Conservation (phyloP, 1,140 invertebrate genomes). For the Nixonia krombeini region DNA sequence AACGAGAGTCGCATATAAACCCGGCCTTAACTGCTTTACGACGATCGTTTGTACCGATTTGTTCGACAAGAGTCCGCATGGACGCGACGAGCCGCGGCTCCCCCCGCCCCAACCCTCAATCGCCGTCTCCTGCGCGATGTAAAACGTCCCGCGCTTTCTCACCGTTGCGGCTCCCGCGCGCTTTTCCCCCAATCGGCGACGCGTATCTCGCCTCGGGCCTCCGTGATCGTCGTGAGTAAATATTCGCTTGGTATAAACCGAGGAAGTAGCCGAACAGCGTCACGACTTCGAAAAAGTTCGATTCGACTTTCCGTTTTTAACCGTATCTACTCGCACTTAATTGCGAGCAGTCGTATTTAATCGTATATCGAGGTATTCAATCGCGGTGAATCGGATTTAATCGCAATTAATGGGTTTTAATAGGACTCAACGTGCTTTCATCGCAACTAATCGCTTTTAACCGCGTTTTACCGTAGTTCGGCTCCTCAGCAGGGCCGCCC, state of each 20-base stretch:
- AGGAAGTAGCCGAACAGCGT: no score
- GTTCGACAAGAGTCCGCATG: slow-evolving; percentile 66
- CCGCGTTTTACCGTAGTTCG: no score
- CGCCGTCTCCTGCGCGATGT: slow-evolving; percentile 13
- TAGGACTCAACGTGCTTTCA: no score
- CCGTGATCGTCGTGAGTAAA: slow-evolving; percentile 24
- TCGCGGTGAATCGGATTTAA: no score
- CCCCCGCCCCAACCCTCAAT: slow-evolving; percentile 9
- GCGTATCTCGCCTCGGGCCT: slow-evolving; percentile 15
- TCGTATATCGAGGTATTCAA: no score
- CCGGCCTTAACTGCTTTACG: slow-evolving; percentile 70
- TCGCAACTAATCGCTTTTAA: no score
- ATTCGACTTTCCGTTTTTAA: no score
- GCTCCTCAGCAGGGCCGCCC: no score
- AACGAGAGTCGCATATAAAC: slow-evolving; percentile 65
- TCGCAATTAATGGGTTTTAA: no score
- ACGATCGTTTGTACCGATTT: slow-evolving; percentile 74
- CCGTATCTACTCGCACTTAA: no score
- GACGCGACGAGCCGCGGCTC: neutral
- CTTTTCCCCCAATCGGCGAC: neutral
- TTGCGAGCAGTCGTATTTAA: no score
- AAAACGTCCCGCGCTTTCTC: slow-evolving; percentile 34
- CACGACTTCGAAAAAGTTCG: no score
- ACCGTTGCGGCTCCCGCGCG: slow-evolving; percentile 4
- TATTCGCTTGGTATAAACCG: neutral